Evolutionary conservation across 2,888 invertebrate genomes (phyloP), one percentile per base, ranked within the genome.

Genomic region (Helicoverpa assulta): DNA sequence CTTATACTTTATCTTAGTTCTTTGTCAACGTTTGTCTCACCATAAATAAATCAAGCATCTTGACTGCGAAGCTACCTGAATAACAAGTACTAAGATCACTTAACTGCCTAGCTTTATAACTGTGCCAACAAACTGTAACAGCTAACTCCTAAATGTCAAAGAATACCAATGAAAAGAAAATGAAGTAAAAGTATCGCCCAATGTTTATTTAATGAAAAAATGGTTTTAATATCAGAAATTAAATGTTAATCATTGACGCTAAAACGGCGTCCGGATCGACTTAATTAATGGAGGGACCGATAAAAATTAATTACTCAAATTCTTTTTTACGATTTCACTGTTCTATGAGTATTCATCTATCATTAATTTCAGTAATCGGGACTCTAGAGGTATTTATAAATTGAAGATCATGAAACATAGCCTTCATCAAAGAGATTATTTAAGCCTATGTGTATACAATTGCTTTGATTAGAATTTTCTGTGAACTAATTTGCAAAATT

Each of bases 301-400:
- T 81, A 84, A 81, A 84, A 83, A 80, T 80, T 81, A 80, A 83
- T 81, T 85, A 85, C 70, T 76, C 67, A 58, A 80, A 76, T 84
- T 83, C 65, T 76, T 74, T 78, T 82, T 83, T 79, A 78, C 66
- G 75, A 80, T 85, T 84, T 73, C 70, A 73, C 68, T 78, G 70
- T 73, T 67, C 76, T 78, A 74, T 77, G 76, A 73, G 73, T 76
- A 78, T 80, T 74, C 83, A 70, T 82, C 73, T 84, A 77, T 76
- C 73, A 85, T 85, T 85, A 85, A 85, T 84, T 82, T 76, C 70
- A 72, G 76, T 84, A 85, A 82, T 81, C 85, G 76, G 83, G 76
- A 81, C 76, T 76, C 73, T 73, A 74, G 72, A 76, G 83, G 73
- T 73, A 81, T 79, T 81, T 77, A 60, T 81, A 81, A 73, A 85